A percentile compares a stretch with the other conserved stretches of the same genome.
These are phyloP conservation scores for Oophaga pumilio DNA, from an alignment of 2,113 vertebrate species.

Conservation along the genomic window DNA sequence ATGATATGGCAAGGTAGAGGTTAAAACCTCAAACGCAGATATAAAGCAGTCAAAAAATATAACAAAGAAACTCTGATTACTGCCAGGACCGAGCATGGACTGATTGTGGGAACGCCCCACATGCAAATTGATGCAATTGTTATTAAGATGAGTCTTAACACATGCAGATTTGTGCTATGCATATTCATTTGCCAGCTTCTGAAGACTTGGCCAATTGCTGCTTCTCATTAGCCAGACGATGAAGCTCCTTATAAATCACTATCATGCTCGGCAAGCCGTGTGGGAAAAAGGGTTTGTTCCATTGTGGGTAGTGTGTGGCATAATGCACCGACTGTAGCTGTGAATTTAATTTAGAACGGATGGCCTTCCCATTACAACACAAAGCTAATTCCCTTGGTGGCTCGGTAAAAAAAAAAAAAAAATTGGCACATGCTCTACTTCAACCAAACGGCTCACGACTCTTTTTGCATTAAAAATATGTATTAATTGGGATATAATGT, in stretches of 20 bases:
- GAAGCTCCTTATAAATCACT: slow-evolving; percentile 55
- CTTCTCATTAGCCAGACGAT: slow-evolving; percentile 52
- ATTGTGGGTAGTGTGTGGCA: slow-evolving; percentile 54
- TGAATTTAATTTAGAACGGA: slow-evolving; percentile 31
- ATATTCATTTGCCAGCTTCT: slow-evolving; percentile 55
- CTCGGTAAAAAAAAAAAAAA: slow-evolving; percentile 12
- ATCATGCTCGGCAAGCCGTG: slow-evolving; percentile 49
- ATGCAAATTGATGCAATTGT: slow-evolving; percentile 55
- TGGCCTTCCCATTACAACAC: slow-evolving; percentile 43
- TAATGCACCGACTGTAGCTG: slow-evolving; percentile 38
- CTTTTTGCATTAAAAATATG: not conserved
- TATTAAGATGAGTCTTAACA: slow-evolving; percentile 56
- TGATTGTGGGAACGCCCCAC: slow-evolving; percentile 51
- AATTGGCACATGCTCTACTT: not conserved
- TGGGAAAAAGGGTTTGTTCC: slow-evolving; percentile 43
- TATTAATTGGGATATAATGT: too few species aligned
- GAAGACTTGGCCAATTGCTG: slow-evolving; percentile 50
- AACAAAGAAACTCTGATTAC: slow-evolving; percentile 53
- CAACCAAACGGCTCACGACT: not conserved
- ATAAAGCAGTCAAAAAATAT: slow-evolving; percentile 46
- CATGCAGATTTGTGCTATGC: slow-evolving; percentile 51
- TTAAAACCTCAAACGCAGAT: slow-evolving; percentile 13
- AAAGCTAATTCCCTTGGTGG: slow-evolving; percentile 36
- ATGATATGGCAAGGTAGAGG: not conserved
- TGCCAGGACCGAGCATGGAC: slow-evolving; percentile 33